Evolutionary conservation across 2,888 invertebrate species (phyloP), one percentile per base, ranked within the genome.

Genomic region (Tuberolachnus salignus): DNA sequence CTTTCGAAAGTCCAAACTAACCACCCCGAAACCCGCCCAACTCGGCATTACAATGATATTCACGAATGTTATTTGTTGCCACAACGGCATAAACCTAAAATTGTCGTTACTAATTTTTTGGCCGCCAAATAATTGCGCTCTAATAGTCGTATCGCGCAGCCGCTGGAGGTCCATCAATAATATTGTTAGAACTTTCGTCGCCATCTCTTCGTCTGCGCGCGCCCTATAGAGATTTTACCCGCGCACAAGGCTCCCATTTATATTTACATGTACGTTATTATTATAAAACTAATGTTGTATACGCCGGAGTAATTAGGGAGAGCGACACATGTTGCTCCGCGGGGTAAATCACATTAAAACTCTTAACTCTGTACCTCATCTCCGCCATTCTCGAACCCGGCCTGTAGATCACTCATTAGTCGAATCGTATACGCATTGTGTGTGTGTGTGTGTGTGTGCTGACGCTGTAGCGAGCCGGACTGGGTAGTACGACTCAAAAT

Each of bases 261-360:
- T 34, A 34, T 6, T 34, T 34, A 6, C 3, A 34, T 6, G 3
- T 34, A 6, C 3, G 34, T 34, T 4, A 34, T 34, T 4, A 34
- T 34, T 34, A n/a, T 34, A 34, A 34, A 4, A 34, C 6, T 34
- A 6, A 3, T 34, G 34, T n/a, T 34, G 14, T 64, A 23, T 51
- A 19, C 8, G 44, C 16, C 2, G 16, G 11, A 3, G 57, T n/a
- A 44, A 14, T 71, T 19, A 26, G 19, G 6, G 46, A 19, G 69
- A 10, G 69, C 55, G 72, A 59, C 72, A 73, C 61, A 61, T 73
- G 72, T 73, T 73, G 72, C 61, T 51, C 51, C 16, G 72, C 49
- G 42, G n/a, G n/a, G n/a, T 51, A 73, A 73, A 63, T 73, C 51
- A 61, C 51, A 61, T 73, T 63, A 63, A 51, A 61, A 73, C 61